phyloP scores from a whole-genome alignment of 2,888 invertebrate species.

The Leucophenga montana region DNA sequence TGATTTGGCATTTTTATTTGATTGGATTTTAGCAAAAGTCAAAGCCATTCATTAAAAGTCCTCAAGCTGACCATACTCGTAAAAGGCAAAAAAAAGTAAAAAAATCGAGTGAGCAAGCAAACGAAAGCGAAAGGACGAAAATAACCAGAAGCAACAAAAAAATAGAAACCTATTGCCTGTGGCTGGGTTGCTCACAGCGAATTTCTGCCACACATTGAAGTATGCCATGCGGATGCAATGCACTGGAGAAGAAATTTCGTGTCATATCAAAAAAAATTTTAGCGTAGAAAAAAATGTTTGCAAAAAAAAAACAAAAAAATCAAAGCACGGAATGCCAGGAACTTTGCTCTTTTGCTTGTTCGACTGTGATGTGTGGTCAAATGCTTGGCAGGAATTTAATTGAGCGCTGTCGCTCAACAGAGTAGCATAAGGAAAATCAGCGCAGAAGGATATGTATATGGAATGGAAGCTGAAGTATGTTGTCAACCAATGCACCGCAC shows the following conservation, averaged over 20 bases:
- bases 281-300: background rate
- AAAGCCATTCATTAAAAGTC: background rate
- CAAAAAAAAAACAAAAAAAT: background rate
- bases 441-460: too few species aligned
- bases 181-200: too few species aligned
- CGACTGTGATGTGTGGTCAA: constrained; percentile 22
- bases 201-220: background rate
- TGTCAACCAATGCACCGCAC: too few species aligned
- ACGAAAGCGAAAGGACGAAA: constrained; percentile 1
- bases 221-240: background rate
- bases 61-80: too few species aligned
- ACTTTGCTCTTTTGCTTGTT: constrained; percentile 3
- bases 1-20: constrained; percentile 38
- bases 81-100: background rate
- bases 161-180: too few species aligned
- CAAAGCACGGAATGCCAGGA: constrained; percentile 6
- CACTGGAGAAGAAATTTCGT: background rate
- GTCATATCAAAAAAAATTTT: background rate
- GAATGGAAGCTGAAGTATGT: too few species aligned
- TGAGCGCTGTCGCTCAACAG: constrained; percentile 12
- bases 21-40: constrained; percentile 26
- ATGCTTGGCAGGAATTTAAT: constrained; percentile 14
- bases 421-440: background rate
- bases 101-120: background rate
- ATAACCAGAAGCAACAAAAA: background rate